These are phyloP conservation scores for Himantopus leucocephalus DNA, from an alignment of 2,113 vertebrate genomes.

Conservation along the genomic window DNA sequence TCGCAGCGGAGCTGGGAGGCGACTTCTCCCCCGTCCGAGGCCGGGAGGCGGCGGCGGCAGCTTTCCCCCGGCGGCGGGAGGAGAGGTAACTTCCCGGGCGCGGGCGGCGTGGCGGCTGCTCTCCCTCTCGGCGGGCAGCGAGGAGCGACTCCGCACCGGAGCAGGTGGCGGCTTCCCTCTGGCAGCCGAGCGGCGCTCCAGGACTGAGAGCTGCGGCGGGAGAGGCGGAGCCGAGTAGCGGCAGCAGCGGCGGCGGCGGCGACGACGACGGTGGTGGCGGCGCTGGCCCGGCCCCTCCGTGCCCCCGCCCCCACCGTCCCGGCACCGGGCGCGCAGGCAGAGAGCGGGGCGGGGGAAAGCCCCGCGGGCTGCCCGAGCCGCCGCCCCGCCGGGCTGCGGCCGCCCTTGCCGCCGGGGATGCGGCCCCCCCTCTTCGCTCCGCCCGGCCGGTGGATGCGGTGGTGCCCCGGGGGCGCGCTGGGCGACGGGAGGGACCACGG, in stretches of 20 bases:
- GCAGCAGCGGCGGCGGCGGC: neutral
- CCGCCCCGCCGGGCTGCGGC: too few species aligned
- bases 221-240: neutral
- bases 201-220: slow-evolving; percentile 26
- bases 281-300: neutral
- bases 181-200: slow-evolving; percentile 80
- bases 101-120: neutral
- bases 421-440: fast-evolving
- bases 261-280: too few species aligned
- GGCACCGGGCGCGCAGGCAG: neutral
- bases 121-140: neutral
- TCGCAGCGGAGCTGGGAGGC: neutral
- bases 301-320: neutral
- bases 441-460: neutral
- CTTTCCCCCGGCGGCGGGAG: neutral
- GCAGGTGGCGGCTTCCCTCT: slow-evolving; percentile 61
- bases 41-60: neutral
- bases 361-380: fast-evolving
- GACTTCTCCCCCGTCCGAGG: neutral
- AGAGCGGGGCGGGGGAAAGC: neutral
- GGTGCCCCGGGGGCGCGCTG: neutral
- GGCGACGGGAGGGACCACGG: neutral
- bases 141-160: neutral
- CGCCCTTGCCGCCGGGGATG: fast-evolving
- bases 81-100: neutral